Evolutionary conservation across 1,140 invertebrate genomes (phyloP), one percentile per base, ranked within the genome.

Genomic region (Drosophila auraria): DNA sequence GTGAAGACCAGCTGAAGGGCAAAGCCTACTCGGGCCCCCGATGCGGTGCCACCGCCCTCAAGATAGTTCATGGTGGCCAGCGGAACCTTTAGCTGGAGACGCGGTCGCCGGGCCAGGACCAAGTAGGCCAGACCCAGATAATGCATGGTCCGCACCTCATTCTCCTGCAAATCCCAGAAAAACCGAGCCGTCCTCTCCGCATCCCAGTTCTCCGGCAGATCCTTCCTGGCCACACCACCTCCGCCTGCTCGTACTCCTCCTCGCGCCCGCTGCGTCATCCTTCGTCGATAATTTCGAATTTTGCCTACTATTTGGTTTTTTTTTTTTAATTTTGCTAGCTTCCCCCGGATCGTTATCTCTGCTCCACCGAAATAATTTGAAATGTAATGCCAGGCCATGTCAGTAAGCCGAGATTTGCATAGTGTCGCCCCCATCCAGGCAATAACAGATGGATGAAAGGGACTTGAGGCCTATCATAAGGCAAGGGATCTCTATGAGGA

Each of bases 111-210:
- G 9, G 62, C 40, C 9, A 90, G 17, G 2, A 90, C 86, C 72
- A 80, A 8, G 38, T 86, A 90, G 14, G 86, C 70, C 42, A 82
- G 40, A 7, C 86, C 86, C 56, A 90, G 42, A 15, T 90, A 90
- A 27, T 91, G 86, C 71, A 90, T 50, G 0, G 86, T 86, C 11
- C 71, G 62, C 38, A 90, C 69, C 57, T 90, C 87, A 6, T 82
- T 90, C 5, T 72, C 63, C 50, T 91, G 87, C 65, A 90, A 57
- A 45, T 80, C 60, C 2, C 33, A 27, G 14, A 68, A 56, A 15
- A 70, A 79, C 9, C 38, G 56, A 2, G 44, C 14, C 1, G 56
- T 44, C 15, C 17, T 60, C 8, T 80, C 63, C 1, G 17, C 44
- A 53, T 50, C 27, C 47, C 59, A 50, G 8, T n/a, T 3, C 5